phyloP scores from a whole-genome alignment of 2,113 vertebrate genomes.

The Agelaius tricolor region DNA sequence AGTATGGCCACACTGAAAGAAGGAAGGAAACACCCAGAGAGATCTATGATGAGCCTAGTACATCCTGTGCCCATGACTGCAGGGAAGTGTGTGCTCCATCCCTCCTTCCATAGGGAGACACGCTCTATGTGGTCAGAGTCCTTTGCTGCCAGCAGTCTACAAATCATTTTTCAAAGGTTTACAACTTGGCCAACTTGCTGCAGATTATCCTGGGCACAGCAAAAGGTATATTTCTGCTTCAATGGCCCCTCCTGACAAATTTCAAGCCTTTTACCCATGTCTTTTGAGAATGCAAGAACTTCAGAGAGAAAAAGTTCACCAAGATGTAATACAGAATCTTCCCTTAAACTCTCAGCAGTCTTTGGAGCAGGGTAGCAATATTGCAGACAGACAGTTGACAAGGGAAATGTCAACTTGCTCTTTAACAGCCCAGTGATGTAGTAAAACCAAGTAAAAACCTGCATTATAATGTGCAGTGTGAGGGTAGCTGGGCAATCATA shows the following conservation, averaged over 20 bases:
- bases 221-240: not conserved
- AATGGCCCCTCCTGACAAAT: not conserved
- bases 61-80: not conserved
- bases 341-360: not conserved
- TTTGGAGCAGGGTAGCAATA: not conserved
- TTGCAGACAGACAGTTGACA: not conserved
- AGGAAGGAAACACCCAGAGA: not conserved
- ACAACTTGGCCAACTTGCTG: not conserved
- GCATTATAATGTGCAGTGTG: not conserved
- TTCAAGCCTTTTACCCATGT: not conserved
- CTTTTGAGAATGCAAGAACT: not conserved
- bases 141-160: not conserved
- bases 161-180: not conserved
- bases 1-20: not conserved
- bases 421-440: not conserved
- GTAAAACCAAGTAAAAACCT: not conserved
- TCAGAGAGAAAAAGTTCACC: not conserved
- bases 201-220: not conserved
- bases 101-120: not conserved
- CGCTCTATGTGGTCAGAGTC: rapidly evolving
- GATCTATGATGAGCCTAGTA: not conserved
- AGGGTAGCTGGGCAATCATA: not conserved
- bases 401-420: not conserved
- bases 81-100: not conserved
- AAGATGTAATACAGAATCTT: not conserved